Evolutionary conservation across 1,140 invertebrate species (phyloP).

Genomic region (Drosophila seguyi): DNA sequence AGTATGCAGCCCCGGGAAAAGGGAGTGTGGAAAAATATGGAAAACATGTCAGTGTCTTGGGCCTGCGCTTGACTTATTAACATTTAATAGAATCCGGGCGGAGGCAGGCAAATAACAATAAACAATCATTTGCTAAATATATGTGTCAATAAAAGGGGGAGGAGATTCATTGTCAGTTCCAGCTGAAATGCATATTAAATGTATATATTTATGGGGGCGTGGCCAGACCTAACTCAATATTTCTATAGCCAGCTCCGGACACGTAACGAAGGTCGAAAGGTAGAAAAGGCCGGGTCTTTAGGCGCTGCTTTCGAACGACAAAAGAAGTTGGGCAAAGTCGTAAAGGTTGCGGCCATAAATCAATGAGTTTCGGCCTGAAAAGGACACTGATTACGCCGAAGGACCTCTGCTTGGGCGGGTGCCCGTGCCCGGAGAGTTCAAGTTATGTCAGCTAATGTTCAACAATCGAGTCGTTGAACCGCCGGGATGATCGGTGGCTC

Average conservation of each 20-base stretch:
- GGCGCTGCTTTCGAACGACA: conserved; percentile 32
- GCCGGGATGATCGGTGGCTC: conserved; percentile 22
- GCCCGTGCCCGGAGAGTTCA: conserved; percentile 8
- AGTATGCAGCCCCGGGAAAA: conserved; percentile 48
- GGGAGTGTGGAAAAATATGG: conserved; percentile 18
- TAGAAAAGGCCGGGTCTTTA: conserved; percentile 12
- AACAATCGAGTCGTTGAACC: conserved; percentile 22
- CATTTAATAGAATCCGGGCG: conserved; percentile 41
- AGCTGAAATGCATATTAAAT: conserved; percentile 21
- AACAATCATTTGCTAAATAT: conserved; percentile 51
- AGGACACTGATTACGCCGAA: conserved; percentile 46
- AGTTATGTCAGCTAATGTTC: conserved; percentile 45
- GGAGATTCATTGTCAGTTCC: conserved; percentile 31
- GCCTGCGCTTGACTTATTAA: conserved; percentile 53
- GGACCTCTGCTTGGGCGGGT: background rate
- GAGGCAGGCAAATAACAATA: conserved; percentile 44
- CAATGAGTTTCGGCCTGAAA: conserved; percentile 55
- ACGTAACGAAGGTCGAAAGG: conserved; percentile 37
- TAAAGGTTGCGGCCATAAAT: conserved; percentile 58
- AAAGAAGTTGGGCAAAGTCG: conserved; percentile 30
- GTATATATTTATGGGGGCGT: conserved; percentile 14
- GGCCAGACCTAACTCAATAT: conserved; percentile 40
- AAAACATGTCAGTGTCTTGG: conserved; percentile 24
- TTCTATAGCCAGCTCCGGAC: conserved; percentile 5
- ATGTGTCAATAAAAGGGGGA: conserved; percentile 51